Evolutionary conservation across 2,797 vertebrate genomes (phyloP).

Genomic region (Hydrolagus colliei): DNA sequence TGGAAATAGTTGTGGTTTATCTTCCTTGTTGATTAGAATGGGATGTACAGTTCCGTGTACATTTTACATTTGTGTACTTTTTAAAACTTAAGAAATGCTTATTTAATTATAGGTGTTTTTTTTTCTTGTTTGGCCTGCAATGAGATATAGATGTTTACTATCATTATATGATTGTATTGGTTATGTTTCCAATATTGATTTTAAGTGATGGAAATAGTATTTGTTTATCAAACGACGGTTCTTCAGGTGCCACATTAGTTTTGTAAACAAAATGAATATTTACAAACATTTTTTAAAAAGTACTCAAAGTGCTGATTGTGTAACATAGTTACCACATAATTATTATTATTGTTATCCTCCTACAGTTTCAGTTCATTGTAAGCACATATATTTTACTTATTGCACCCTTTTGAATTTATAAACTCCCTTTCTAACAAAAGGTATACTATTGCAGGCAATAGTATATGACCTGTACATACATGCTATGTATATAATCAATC

Average conservation of each 20-base stretch:
- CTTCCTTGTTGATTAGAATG: neutral
- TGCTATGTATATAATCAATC: no score
- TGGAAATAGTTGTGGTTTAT: neutral
- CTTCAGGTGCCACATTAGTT: no score
- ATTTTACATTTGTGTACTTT: constrained; percentile 22
- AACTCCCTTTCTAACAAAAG: no score
- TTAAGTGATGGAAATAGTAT: neutral
- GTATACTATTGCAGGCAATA: no score
- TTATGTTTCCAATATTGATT: neutral
- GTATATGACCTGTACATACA: no score
- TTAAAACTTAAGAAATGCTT: constrained; percentile 1
- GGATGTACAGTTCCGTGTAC: neutral
- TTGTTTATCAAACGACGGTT: neutral
- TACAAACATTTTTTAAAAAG: no score
- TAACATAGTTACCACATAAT: no score
- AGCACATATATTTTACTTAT: no score
- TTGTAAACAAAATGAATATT: neutral
- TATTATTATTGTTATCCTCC: no score
- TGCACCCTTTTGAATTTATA: no score
- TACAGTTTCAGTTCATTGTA: no score
- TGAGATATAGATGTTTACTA: neutral
- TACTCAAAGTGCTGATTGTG: no score
- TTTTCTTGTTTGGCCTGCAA: neutral
- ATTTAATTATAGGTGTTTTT: constrained; percentile 1
- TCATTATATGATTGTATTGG: neutral